Base-by-base conservation (phyloP, 2,888 invertebrate genomes). In the Amblyteles armatorius region DNA sequence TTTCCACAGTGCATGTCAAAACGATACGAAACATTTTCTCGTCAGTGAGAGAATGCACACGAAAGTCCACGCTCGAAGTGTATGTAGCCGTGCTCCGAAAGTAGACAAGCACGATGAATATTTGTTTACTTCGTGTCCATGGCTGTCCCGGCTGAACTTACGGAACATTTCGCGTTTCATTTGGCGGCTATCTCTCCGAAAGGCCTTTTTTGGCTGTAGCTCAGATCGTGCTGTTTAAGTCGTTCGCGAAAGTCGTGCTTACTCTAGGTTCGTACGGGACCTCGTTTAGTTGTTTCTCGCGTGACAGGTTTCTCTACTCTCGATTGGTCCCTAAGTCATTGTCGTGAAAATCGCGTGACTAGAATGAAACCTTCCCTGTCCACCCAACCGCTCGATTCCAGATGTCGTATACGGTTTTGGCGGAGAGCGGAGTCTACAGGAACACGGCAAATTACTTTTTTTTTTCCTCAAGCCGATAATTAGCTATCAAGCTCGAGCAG, bases 251-350 rank as follows among this genome's bases (percentile, higher is more conserved):
- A 79, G 60, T 69, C 40, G 26, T 65, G 44, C 63, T 50, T 40
- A 50, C 67, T 9, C 50, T n/a, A 11, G 68, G 36, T 44, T 29
- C 19, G 19, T 74, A 76, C 73, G 88, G 92, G 92, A 96, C 95
- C 94, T 95, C 95, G 89, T 95, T 95, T 86, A 94, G 93, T 76
- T 94, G 94, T 91, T 96, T 96, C 92, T 94, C 87, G 97, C 96
- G 93, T 97, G 97, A 94, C 97, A 98, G 90, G 97, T 97, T 90
- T 98, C 97, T 95, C 97, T 97, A 94, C 97, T 98, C 88, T 98
- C 63, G 98, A 90, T 96, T 96, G 90, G 98, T 95, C 84, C 97
- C 97, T 81, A 97, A 97, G 94, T 97, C 97, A 97, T 94, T 98
- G 97, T 98, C 98, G 98, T 88, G 98, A 97, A 36, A 98, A 29